phyloP scores from a whole-genome alignment of 1,140 invertebrate genomes.

The Thaumatotibia leucotreta region DNA sequence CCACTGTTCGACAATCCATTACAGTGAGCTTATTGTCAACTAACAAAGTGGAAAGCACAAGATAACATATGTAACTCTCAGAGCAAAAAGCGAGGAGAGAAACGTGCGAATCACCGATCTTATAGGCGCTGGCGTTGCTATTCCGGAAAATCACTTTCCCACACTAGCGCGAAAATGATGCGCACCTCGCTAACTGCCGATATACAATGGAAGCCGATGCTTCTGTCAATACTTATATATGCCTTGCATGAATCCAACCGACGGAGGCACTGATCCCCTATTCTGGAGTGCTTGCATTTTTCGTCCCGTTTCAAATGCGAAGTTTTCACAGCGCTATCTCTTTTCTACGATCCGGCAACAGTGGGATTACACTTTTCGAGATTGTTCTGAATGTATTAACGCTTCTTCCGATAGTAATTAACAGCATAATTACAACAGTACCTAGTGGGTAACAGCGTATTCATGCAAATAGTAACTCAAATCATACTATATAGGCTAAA shows the following conservation, averaged over 20 bases:
- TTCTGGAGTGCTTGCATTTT: not conserved
- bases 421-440: no score
- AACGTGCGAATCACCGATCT: constrained; percentile 28
- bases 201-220: constrained; percentile 49
- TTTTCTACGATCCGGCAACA: not conserved
- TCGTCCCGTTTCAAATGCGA: constrained; percentile 17
- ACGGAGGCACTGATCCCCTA: constrained; percentile 22
- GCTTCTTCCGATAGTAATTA: not conserved
- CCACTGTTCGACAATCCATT: constrained; percentile 60
- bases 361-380: not conserved
- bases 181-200: constrained; percentile 28
- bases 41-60: constrained; percentile 52
- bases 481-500: no score
- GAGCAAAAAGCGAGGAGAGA: constrained; percentile 29
- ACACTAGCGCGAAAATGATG: constrained; percentile 30
- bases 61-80: constrained; percentile 22
- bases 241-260: constrained; percentile 33
- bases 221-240: constrained; percentile 57
- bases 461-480: no score
- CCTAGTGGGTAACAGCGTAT: no score
- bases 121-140: constrained; percentile 14
- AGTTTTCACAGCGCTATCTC: constrained; percentile 8
- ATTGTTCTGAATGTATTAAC: not conserved
- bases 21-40: constrained; percentile 37
- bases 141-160: constrained; percentile 37